Base-by-base conservation (phyloP, 2,888 invertebrate genomes). In the Matsumyia berberina region DNA sequence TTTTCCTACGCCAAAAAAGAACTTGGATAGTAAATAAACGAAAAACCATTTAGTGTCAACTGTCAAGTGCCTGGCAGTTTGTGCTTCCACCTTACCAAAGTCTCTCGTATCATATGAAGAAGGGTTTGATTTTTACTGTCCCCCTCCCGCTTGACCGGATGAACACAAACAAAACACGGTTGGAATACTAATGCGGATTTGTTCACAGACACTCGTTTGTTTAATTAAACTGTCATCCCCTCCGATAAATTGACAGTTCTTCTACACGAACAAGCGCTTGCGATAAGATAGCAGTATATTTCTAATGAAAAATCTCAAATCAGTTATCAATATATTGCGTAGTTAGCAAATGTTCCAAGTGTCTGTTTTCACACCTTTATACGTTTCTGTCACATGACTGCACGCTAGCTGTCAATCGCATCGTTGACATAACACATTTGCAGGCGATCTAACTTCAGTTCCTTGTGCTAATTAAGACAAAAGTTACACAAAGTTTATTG, bases 41-140 rank as follows among this genome's bases (percentile, higher is more conserved):
- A 55, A 83, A 67, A 83, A 60, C 58, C 57, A 74, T 74, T 78
- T 74, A 83, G 83, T 83, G 83, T 83, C 83, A 83, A 83, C 78
- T 83, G 83, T 83, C 83, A 83, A 83, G 46, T 73, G 73, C 66
- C 31, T 55, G 53, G 42, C 35, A 62, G 66, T 70, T 82, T 81
- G 49, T 57, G 49, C 81, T 74, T 57, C 76, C 70, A 72, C 77
- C 67, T 77, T 12, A 49, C 11, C n/a, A 29, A 29, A 29, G 31
- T 42, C 4, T 24, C 24, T 24, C 24, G 24, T 79, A 62, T 66
- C 44, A 76, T 35, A 57, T 31, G 55, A 53, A 55, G 78, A 78
- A 78, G 69, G 60, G 83, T 78, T 74, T 74, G 55, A 78, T 57
- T 77, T 60, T 39, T 46, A 78, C 69, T 69, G 73, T 78, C 57